Conservation (phyloP, 1,140 invertebrate species). For the Metopolophium dirhodum region DNA sequence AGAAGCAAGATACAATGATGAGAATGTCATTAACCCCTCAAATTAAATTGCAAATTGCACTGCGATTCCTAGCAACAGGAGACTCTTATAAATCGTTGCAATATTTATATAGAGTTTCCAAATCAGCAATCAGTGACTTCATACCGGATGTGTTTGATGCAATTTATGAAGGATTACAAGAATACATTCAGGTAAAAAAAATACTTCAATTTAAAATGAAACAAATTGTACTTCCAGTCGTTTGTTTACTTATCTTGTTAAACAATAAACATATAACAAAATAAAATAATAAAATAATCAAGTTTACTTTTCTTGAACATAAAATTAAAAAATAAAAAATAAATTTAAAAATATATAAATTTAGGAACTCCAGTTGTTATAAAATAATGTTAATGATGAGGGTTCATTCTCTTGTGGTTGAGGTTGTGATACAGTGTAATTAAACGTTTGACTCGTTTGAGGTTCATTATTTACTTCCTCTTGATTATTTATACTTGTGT, state of each 20-base stretch:
- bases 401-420: background rate
- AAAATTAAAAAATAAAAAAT: too few species aligned
- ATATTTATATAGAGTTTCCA: constrained; percentile 26
- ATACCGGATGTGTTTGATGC: constrained; percentile 19
- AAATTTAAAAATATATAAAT: too few species aligned
- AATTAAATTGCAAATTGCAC: constrained; percentile 60
- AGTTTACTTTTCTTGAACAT: too few species aligned
- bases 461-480: too few species aligned
- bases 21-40: constrained; percentile 58
- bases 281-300: too few species aligned
- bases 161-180: constrained; percentile 27
- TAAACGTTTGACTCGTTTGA: too few species aligned
- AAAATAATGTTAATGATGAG: background rate
- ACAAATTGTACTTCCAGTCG: too few species aligned
- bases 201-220: too few species aligned
- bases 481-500: too few species aligned
- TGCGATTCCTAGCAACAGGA: constrained; percentile 60
- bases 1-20: constrained; percentile 60
- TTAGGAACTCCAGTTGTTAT: background rate
- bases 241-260: too few species aligned
- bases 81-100: constrained; percentile 49
- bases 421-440: too few species aligned
- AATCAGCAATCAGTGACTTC: background rate
- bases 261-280: too few species aligned
- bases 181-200: constrained; percentile 22